Conservation (phyloP, 1,140 invertebrate genomes). For the Drosophila nigromelanica region DNA sequence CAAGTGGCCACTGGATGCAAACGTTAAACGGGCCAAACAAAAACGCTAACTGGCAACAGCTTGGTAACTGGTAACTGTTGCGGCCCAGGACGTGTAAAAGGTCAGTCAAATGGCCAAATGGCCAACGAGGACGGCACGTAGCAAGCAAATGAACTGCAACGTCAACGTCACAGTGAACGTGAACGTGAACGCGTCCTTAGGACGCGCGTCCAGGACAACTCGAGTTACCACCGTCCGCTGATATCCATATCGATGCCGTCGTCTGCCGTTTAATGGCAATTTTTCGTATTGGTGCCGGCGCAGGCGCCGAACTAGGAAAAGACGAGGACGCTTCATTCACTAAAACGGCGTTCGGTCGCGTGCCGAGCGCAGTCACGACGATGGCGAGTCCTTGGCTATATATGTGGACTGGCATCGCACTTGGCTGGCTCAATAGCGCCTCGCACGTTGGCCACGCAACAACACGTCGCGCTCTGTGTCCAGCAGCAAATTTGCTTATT, state of each 20-base stretch:
- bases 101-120: conserved; percentile 10
- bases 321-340: conserved; percentile 50
- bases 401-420: conserved; percentile 43
- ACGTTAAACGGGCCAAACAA: conserved; percentile 4
- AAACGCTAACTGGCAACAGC: not conserved
- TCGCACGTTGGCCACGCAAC: conserved; percentile 65
- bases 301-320: conserved; percentile 14
- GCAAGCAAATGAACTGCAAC: conserved; percentile 34
- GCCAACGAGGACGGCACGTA: conserved; percentile 14
- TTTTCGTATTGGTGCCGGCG: conserved; percentile 16
- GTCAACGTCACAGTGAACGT: not conserved
- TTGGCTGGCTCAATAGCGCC: conserved; percentile 61
- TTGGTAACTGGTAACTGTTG: conserved; percentile 26
- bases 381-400: conserved; percentile 36
- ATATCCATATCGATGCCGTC: conserved; percentile 18
- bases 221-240: not conserved
- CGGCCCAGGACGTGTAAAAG: conserved; percentile 11
- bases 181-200: not conserved
- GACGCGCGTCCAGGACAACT: not conserved
- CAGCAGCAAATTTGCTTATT: not conserved
- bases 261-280: conserved; percentile 7
- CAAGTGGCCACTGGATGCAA: not conserved
- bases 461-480: conserved; percentile 47
- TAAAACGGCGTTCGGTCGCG: conserved; percentile 31
- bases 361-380: not conserved